phyloP scores from a whole-genome alignment of 2,113 vertebrate species.

The Chiloscyllium plagiosum region DNA sequence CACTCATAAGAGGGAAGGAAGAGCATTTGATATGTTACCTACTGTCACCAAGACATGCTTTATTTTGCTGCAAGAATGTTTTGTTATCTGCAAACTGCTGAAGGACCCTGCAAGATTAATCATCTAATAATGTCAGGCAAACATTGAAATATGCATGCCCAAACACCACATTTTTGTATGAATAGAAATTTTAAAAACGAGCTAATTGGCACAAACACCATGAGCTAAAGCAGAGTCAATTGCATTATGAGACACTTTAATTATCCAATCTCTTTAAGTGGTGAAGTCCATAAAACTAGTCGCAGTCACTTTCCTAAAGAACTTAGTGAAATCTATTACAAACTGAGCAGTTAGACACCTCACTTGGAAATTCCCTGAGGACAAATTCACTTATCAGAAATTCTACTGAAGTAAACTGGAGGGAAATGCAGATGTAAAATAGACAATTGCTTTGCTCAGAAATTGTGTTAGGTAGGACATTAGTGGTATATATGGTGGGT shows the following conservation, averaged over 20 bases:
- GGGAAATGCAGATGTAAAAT: not conserved
- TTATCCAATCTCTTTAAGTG: conserved; percentile 21
- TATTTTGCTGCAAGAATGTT: not conserved
- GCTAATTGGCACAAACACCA: not conserved
- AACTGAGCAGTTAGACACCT: not conserved
- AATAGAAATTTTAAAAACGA: conserved; percentile 13
- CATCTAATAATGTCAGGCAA: not conserved
- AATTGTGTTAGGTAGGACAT: not conserved
- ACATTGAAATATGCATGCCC: conserved; percentile 6
- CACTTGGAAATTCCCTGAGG: not conserved
- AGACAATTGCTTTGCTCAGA: not conserved
- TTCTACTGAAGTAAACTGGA: not conserved
- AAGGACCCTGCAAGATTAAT: not conserved
- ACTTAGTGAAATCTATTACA: conserved; percentile 22
- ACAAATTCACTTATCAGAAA: conserved; percentile 14
- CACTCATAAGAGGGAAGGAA: not conserved
- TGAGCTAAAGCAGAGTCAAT: conserved; percentile 20
- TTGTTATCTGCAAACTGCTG: not conserved
- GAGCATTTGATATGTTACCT: not conserved
- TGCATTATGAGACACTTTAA: not conserved
- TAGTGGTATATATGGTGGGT: not conserved
- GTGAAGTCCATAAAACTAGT: not conserved
- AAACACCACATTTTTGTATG: not conserved
- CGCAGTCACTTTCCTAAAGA: not conserved
- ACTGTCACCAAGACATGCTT: not conserved